These are phyloP conservation scores for Deilephila porcellus DNA, from an alignment of 2,888 invertebrate genomes.

Conservation along the genomic window DNA sequence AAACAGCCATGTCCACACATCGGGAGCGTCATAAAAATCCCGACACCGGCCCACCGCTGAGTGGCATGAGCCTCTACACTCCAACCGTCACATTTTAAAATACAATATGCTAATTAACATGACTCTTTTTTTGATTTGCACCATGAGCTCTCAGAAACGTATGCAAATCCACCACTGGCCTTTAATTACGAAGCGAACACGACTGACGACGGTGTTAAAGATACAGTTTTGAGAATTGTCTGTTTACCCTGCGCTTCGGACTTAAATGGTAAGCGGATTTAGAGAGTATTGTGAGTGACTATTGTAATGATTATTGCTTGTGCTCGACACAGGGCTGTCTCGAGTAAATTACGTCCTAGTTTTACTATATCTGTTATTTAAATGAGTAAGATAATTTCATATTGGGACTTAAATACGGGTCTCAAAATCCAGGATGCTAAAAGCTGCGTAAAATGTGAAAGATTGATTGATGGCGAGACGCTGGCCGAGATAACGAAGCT, in stretches of 20 bases:
- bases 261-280: conserved; percentile 76
- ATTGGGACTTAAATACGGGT: no score
- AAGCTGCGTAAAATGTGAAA: no score
- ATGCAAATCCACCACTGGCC: conserved; percentile 78
- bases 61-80: conserved; percentile 74
- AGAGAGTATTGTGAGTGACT: conserved; percentile 64
- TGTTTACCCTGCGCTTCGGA: conserved; percentile 62
- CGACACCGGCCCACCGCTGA: conserved; percentile 75
- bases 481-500: no score
- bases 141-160: conserved; percentile 80
- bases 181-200: conserved; percentile 82
- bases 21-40: conserved; percentile 63
- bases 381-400: no score
- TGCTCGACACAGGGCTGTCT: conserved; percentile 50
- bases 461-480: no score
- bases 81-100: conserved; percentile 83
- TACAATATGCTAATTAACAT: conserved; percentile 84
- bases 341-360: conserved; percentile 5
- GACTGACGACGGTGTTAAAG: conserved; percentile 78
- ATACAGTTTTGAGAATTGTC: conserved; percentile 79
- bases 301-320: conserved; percentile 68
- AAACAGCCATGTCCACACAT: conserved; percentile 62
- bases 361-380: no score
- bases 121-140: conserved; percentile 73
- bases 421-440: no score